Evolutionary conservation across 2,797 vertebrate genomes (phyloP), one percentile per base, ranked within the genome.

Genomic region (Anabas testudineus): DNA sequence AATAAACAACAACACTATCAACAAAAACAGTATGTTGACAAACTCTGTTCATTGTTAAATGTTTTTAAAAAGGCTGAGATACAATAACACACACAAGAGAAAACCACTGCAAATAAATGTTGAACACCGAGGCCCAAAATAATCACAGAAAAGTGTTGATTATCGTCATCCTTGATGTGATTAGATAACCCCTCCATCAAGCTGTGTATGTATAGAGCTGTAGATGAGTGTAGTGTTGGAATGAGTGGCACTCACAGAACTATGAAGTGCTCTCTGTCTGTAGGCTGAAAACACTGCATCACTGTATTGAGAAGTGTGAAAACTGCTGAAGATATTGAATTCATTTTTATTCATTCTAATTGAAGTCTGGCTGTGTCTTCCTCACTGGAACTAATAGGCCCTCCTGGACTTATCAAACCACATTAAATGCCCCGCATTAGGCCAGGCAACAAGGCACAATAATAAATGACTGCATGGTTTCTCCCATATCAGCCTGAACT

Each of bases 391-490:
- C 46, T 56, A 72, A 71, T 34, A 37, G 13, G 14, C 49, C 28
- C 36, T 66, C 1, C 24, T 19, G 26, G 49, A 69, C 55, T 48
- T 45, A 74, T 70, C 57, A 49, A 67, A 65, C 43, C 48, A 53
- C 5, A 69, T 74, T 70, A 64, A 60, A 78, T 32, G 51, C 47
- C 4, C 48, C 12, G 16, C 41, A 58, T 61, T 53, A 65, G 42
- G 37, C 15, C 39, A 48, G 43, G 19, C 54, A 68, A 54, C 26
- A 28, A 56, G 24, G 51, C 43, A 32, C 14, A 28, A 21, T 63
- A 55, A 80, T 51, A 69, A 54, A 67, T 55, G 22, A 60, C 47
- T 21, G 39, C 60, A 83, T 46, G 68, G 48, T 39, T 73, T 59
- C 48, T 32, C 47, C 71, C 42, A 61, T 73, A 71, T 71, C 63